A percentile compares a stretch with the other conserved stretches of the same genome.
Conservation (phyloP, 1,140 invertebrate species). For the Aphis craccivora region DNA sequence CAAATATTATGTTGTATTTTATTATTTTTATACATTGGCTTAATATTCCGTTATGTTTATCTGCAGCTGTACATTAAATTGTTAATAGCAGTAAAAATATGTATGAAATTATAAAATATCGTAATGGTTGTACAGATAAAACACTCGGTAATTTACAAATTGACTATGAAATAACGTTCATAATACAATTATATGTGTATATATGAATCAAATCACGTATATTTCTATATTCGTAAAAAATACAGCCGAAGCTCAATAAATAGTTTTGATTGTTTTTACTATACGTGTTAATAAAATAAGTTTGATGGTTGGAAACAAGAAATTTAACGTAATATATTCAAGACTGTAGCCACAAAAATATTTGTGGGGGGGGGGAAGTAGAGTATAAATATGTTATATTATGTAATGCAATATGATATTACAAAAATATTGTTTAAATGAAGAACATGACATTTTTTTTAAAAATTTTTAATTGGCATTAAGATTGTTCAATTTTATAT, state of each 20-base stretch:
- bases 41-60: background rate
- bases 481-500: no score
- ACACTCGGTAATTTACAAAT: background rate
- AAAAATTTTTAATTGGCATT: no score
- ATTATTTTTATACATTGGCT: background rate
- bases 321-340: background rate
- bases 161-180: background rate
- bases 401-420: no score
- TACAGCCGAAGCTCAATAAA: background rate
- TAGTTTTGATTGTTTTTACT: background rate
- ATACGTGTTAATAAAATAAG: background rate
- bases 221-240: background rate
- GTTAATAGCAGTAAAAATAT: background rate
- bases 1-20: background rate
- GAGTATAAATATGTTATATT: no score
- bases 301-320: background rate
- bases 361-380: no score
- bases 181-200: background rate
- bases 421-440: no score
- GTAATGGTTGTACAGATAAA: background rate
- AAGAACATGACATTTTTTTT: no score
- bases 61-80: background rate
- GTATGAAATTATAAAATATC: no score
- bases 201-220: background rate
- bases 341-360: no score